Evolutionary conservation across 2,113 vertebrate species (phyloP).

Genomic region (Anas platyrhynchos): DNA sequence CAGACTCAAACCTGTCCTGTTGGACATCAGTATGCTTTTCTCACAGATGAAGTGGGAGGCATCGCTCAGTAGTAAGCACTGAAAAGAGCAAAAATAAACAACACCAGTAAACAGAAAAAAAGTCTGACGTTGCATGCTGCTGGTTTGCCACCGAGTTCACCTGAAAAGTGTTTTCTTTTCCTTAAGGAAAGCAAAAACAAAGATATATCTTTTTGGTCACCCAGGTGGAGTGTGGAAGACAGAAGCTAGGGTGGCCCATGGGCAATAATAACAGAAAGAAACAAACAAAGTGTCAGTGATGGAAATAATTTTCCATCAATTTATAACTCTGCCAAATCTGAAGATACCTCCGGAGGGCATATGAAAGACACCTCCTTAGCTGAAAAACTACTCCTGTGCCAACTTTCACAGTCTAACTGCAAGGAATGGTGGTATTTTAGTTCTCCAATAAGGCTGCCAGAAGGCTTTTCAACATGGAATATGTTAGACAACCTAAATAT

Average conservation of each 20-base stretch:
- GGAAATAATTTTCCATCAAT: background rate
- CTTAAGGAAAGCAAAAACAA: background rate
- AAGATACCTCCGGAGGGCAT: background rate
- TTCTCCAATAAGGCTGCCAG: background rate
- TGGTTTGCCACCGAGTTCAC: background rate
- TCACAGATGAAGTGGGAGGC: background rate
- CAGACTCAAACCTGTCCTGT: background rate
- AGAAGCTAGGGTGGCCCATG: background rate
- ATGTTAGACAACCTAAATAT: background rate
- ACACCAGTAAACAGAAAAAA: background rate
- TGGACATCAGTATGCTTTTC: background rate
- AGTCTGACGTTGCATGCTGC: background rate
- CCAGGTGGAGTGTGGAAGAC: background rate
- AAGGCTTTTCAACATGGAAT: background rate
- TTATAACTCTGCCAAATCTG: background rate
- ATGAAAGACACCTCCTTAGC: background rate
- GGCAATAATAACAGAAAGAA: background rate
- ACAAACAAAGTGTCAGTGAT: background rate
- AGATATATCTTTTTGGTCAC: background rate
- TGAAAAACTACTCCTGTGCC: background rate
- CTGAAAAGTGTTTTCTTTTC: background rate
- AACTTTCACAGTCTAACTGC: background rate
- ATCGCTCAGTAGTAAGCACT: background rate
- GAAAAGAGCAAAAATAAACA: background rate
- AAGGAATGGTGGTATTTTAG: background rate